A percentile compares a stretch with the other conserved stretches of the same genome.
phyloP scores from a whole-genome alignment of 2,113 vertebrate species.

The Hystrix brachyura region DNA sequence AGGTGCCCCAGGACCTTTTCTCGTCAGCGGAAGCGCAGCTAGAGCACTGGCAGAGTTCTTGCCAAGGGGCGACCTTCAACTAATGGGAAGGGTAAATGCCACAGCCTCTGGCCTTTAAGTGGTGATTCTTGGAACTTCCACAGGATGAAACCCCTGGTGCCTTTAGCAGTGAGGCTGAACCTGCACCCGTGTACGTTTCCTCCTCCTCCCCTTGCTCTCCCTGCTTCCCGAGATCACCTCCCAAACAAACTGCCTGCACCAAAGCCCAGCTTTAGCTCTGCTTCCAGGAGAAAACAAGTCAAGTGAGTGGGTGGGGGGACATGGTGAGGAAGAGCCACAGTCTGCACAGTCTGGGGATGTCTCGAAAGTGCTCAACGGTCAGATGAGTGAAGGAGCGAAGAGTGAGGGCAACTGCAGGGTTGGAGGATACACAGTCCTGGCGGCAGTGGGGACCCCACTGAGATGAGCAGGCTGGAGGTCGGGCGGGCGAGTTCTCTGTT shows the following conservation, averaged over 20 bases:
- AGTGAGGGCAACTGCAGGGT: accelerated
- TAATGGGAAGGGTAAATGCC: accelerated
- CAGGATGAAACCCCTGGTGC: accelerated
- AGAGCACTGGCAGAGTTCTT: too few relatives aligned
- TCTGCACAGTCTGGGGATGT: not conserved
- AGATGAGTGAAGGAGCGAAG: accelerated
- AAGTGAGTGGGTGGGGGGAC: accelerated
- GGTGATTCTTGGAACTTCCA: not conserved
- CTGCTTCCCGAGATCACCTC: not conserved
- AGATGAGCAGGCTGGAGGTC: not conserved
- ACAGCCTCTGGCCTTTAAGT: not conserved
- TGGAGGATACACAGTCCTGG: not conserved
- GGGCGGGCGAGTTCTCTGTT: accelerated
- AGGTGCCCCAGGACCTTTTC: accelerated
- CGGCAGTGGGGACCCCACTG: accelerated
- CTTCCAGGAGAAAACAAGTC: not conserved
- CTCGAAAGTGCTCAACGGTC: not conserved
- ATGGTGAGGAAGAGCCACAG: not conserved
- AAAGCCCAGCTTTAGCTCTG: not conserved
- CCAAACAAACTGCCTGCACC: accelerated
- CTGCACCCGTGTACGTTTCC: not conserved
- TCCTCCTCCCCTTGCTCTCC: not conserved
- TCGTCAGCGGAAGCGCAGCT: not conserved
- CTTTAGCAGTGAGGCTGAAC: not conserved
- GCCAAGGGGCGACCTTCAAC: not conserved